Base-by-base conservation (phyloP, 2,888 invertebrate species). In the Leucophora obtusa region DNA sequence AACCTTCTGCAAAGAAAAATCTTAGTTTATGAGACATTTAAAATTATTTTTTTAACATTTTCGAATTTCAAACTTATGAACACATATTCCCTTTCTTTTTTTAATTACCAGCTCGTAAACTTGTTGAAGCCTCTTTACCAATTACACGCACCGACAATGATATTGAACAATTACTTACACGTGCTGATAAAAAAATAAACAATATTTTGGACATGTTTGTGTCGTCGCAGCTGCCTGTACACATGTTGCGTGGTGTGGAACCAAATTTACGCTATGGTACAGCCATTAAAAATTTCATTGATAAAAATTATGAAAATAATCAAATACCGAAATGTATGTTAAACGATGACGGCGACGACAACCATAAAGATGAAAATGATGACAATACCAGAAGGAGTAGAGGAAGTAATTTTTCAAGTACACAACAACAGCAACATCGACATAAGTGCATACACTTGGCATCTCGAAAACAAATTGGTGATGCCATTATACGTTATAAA, bases 241-340 rank as follows among this genome's bases (percentile, higher is more conserved):
- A 96, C 89, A 92, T 94, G 56, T 92, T 96, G 87, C 92, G 96
- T 69, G 96, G 95, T 28, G 94, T 95, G 8, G 97, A 97, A 88
- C 96, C 96, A 60, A 94, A 94, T 83, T 90, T 97, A 47, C 87
- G 91, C 24, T 89, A 87, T 73, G 91, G 91, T 51, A 93, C 93
- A 85, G 91, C 94, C 65, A 87, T 91, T 24, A 87, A 88, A 53
- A 87, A 86, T 51, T 87, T 86, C 83, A 82, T 90, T 82, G 82
- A 86, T 76, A 79, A 83, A 72, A 71, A 79, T 83, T 77, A 79
- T 56, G 82, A 84, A 58, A 81, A 60, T 47, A 65, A 59, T 10
- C 62, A 72, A 10, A 83, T 87, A 80, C 85, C 85, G 47, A 83
- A 84, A 59, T 87, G 87, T 83, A 83, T 83, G 38, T 33, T 62